Base-by-base conservation (phyloP, 2,888 invertebrate species). In the Smittia sp. region DNA sequence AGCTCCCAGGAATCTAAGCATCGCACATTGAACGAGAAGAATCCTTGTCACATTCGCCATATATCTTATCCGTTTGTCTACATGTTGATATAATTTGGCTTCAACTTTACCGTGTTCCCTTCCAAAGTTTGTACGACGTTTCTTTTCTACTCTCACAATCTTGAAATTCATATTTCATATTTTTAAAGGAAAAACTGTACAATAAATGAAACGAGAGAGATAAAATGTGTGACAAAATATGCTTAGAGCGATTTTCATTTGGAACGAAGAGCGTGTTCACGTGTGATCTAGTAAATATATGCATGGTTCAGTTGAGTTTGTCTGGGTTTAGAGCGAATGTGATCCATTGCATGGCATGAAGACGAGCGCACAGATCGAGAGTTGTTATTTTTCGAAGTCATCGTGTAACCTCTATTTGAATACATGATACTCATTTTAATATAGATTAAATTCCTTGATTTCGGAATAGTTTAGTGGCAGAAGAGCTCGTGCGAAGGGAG, bases 171-270 rank as follows among this genome's bases (percentile, higher is more conserved):
- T 72, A 72, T 62, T 72, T 72, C 72, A 72, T 72, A 72, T 69
- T 72, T 39, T n/a, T 24, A 62, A 62, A 58, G 72, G 72, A 72
- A 72, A 72, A 62, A 72, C 32, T 62, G 39, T 72, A 62, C 72
- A 72, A 72, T 72, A 72, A 72, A 72, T 72, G 62, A 52, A 39
- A 54, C 58, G n/a, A 39, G 68, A 68, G 69, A 72, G 72, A 72
- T 72, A 72, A 58, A 62, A 72, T 54, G 72, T 72, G 72, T 72
- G 72, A 72, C 72, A 72, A 72, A 72, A 72, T 72, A 72, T 72
- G 72, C 72, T 72, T 15, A 62, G 58, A 72, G 72, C 72, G 54
- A 62, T 62, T 62, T 66, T 66, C 38, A 39, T 32, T 39, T 72
- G 54, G 22, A 62, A 62, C 22, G 62, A 63, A 63, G 25, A 63